A percentile compares a stretch with the other conserved stretches of the same genome.
Conservation (phyloP, 2,113 vertebrate genomes). For the Protobothrops flavoviridis region DNA sequence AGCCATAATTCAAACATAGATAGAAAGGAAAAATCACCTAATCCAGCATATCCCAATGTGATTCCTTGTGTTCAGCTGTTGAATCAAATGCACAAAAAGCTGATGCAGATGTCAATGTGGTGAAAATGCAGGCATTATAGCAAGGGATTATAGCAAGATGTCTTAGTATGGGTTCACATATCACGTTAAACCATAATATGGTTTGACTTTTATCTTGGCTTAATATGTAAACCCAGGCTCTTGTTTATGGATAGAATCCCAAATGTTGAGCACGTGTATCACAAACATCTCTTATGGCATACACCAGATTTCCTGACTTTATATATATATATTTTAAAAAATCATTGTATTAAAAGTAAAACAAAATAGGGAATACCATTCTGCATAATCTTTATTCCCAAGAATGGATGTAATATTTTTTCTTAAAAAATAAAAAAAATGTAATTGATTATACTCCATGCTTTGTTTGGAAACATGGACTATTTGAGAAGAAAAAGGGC, state of each 20-base stretch:
- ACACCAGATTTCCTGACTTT: neutral
- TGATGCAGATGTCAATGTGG: neutral
- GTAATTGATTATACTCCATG: neutral
- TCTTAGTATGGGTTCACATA: neutral
- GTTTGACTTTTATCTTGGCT: neutral
- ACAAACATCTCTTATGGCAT: neutral
- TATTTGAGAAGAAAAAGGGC: neutral
- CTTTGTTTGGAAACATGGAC: neutral
- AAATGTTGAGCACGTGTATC: neutral
- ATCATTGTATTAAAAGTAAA: neutral
- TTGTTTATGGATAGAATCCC: neutral
- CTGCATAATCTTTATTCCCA: neutral
- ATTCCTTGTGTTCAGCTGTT: neutral
- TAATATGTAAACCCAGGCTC: neutral
- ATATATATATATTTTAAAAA: neutral
- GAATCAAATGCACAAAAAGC: neutral
- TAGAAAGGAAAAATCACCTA: neutral
- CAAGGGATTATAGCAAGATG: neutral
- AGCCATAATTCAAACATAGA: neutral
- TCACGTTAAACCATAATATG: neutral
- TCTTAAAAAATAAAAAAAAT: neutral
- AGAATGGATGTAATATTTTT: neutral
- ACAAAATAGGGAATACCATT: neutral
- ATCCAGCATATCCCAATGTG: neutral
- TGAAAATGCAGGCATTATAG: neutral